Conservation (phyloP, 2,113 vertebrate species). For the Illadopsis cleaveri region DNA sequence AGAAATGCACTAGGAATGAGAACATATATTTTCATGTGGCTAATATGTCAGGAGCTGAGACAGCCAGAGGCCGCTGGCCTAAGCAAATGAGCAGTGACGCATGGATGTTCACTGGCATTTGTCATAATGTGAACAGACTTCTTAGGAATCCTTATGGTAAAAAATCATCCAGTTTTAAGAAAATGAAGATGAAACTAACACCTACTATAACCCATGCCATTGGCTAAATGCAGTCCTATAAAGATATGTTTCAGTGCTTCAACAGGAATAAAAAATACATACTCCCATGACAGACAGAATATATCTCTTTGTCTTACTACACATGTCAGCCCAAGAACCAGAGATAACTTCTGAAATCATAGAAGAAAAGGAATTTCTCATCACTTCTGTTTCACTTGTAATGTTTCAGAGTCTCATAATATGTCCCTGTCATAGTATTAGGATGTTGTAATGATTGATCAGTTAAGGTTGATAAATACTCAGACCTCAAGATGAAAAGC, state of each 20-base stretch:
- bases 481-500: background rate
- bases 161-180: background rate
- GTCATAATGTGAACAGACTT: conserved; percentile 27
- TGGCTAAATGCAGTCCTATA: background rate
- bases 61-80: conserved; percentile 9
- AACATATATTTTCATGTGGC: background rate
- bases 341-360: background rate
- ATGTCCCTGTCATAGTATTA: background rate
- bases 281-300: background rate
- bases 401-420: background rate
- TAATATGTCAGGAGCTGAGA: conserved; percentile 3
- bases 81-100: conserved; percentile 17
- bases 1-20: background rate
- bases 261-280: background rate
- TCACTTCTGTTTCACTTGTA: background rate
- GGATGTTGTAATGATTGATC: background rate
- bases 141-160: background rate
- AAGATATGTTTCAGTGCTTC: background rate
- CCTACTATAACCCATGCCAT: background rate
- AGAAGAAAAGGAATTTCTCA: background rate
- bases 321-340: background rate
- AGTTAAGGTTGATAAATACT: background rate
- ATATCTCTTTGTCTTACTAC: background rate
- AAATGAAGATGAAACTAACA: conserved; percentile 3
- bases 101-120: conserved; percentile 58